Evolutionary conservation across 2,888 invertebrate species (phyloP).

Genomic region (Euzetes globulus): DNA sequence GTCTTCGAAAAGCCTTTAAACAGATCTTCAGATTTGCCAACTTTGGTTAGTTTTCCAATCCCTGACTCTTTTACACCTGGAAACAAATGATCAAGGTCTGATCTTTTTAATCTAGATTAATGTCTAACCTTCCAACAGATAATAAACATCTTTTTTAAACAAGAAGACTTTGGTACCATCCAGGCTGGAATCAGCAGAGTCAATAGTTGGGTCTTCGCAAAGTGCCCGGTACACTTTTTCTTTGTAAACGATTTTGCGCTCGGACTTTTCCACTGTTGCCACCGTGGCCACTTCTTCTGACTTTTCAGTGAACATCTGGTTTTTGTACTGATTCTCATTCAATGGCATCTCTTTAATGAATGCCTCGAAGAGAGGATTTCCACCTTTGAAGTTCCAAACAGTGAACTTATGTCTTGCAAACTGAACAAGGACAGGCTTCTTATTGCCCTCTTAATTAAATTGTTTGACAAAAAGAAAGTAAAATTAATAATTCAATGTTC

Average conservation of each 20-base stretch:
- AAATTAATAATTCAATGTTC: neutral
- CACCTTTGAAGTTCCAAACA: neutral
- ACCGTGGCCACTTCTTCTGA: neutral
- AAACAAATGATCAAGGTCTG: neutral
- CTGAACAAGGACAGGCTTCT: neutral
- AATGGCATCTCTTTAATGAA: neutral
- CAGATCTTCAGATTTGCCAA: neutral
- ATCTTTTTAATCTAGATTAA: too few relatives aligned
- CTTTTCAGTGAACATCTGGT: conserved; percentile 9
- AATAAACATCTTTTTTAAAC: neutral
- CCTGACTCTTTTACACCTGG: neutral
- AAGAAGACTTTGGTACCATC: neutral
- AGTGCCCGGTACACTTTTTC: neutral
- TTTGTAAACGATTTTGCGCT: neutral
- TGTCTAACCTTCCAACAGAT: neutral
- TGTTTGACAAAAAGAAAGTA: neutral
- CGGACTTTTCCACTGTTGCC: neutral
- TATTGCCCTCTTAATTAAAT: neutral
- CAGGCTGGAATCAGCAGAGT: conserved; percentile 9
- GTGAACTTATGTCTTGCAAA: neutral
- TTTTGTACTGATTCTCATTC: neutral
- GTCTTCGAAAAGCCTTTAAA: neutral
- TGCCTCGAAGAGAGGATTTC: neutral
- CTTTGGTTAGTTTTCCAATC: neutral
- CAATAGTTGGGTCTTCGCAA: neutral